These are phyloP conservation scores for Lycaon pictus DNA, from an alignment of 2,113 vertebrate species.

Conservation along the genomic window DNA sequence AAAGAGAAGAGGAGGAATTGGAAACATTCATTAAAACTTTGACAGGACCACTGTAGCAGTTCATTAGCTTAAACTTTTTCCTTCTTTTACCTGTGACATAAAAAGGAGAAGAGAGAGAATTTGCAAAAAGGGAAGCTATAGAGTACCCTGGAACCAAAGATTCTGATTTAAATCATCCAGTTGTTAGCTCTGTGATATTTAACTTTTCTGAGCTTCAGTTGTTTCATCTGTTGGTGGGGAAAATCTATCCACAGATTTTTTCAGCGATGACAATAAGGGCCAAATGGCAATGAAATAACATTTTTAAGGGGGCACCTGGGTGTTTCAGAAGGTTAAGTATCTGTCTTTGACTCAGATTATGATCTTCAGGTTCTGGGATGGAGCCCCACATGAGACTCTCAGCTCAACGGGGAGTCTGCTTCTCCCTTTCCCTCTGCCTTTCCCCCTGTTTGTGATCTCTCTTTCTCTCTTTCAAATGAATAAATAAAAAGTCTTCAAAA, in stretches of 20 bases:
- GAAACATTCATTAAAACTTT: background rate
- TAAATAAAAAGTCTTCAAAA: no score
- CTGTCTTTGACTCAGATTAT: no score
- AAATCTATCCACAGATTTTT: background rate
- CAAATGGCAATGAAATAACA: background rate
- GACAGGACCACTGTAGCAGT: accelerated
- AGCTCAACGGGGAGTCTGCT: no score
- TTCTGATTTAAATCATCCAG: background rate
- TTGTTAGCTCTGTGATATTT: background rate
- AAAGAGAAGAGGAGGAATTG: background rate
- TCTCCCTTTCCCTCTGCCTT: no score
- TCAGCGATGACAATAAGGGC: background rate
- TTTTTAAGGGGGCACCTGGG: no score
- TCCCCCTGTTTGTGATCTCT: no score
- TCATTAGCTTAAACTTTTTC: background rate
- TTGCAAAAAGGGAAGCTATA: background rate
- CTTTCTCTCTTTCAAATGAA: no score
- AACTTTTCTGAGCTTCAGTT: background rate
- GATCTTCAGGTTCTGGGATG: no score
- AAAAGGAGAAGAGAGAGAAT: background rate
- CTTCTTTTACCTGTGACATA: background rate
- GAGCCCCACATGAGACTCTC: no score
- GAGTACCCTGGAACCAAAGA: background rate
- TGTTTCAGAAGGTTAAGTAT: no score
- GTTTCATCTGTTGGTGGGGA: background rate